These are phyloP conservation scores for Copidosoma aretas DNA, from an alignment of 2,888 invertebrate genomes.

Conservation along the genomic window DNA sequence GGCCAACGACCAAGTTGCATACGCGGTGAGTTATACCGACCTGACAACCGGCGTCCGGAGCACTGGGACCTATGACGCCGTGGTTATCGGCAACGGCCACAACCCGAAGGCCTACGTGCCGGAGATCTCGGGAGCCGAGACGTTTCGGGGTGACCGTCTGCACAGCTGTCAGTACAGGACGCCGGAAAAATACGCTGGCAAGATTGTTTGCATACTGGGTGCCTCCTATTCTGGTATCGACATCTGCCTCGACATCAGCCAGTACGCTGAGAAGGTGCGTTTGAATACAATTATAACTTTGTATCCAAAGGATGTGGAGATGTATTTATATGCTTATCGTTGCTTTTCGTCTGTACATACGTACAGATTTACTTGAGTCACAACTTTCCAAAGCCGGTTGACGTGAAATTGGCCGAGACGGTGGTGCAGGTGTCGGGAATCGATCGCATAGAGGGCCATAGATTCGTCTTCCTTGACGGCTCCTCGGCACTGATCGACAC, in stretches of 20 bases:
- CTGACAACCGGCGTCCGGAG: slow-evolving; percentile 63
- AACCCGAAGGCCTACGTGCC: slow-evolving; percentile 81
- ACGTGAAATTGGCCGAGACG: slow-evolving; percentile 65
- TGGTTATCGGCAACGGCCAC: no score
- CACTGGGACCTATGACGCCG: no score
- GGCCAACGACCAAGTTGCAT: no score
- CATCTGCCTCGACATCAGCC: no score
- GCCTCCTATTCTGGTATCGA: no score
- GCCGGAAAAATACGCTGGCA: slow-evolving; percentile 72
- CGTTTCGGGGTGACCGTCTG: slow-evolving; percentile 66
- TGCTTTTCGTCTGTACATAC: no score
- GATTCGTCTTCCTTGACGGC: no score
- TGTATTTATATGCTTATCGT: neutral
- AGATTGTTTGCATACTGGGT: slow-evolving; percentile 79
- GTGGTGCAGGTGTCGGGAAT: slow-evolving; percentile 69
- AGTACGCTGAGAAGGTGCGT: slow-evolving; percentile 68
- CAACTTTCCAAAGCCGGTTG: slow-evolving; percentile 62
- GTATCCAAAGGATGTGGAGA: no score
- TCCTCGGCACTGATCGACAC: no score
- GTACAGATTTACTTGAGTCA: slow-evolving; percentile 68
- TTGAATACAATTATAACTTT: no score
- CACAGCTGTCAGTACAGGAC: slow-evolving; percentile 88
- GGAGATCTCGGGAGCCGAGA: slow-evolving; percentile 71
- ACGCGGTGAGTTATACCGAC: slow-evolving; percentile 68
- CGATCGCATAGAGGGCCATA: slow-evolving; percentile 64